Conservation (phyloP, 2,113 vertebrate genomes). For the Mustela lutreola region DNA sequence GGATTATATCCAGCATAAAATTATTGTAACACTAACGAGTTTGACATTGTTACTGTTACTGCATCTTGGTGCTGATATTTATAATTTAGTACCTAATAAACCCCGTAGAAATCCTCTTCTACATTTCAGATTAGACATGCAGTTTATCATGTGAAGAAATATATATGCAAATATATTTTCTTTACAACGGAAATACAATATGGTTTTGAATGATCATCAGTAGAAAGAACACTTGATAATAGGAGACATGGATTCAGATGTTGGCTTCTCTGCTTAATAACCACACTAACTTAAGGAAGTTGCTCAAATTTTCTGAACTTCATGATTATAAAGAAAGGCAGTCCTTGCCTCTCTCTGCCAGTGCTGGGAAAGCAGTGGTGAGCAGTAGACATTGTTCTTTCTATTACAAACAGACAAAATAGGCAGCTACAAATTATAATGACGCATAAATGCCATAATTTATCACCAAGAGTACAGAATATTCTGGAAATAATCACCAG, state of each 20-base stretch:
- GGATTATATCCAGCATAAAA: background rate
- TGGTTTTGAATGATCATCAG: constrained; percentile 1
- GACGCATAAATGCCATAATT: constrained; percentile 5
- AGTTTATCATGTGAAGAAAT: constrained; percentile 6
- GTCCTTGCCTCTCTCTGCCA: background rate
- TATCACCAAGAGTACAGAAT: background rate
- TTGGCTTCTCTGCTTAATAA: constrained; percentile 39
- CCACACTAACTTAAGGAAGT: constrained; percentile 1
- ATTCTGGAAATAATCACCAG: background rate
- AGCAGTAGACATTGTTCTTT: constrained; percentile 20
- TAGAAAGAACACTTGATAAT: constrained; percentile 40
- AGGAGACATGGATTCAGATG: background rate
- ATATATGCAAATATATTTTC: constrained; percentile 38
- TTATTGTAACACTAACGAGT: background rate
- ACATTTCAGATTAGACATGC: background rate
- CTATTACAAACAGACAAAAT: constrained; percentile 14
- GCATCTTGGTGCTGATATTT: constrained; percentile 31
- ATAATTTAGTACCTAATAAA: constrained; percentile 22
- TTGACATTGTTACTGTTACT: constrained; percentile 51
- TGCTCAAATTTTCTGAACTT: constrained; percentile 31
- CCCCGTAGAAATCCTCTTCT: background rate
- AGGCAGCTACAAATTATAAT: constrained; percentile 26
- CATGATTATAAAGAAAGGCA: background rate
- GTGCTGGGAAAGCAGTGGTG: background rate
- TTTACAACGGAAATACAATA: constrained; percentile 45